Base-by-base conservation (phyloP, 1,140 invertebrate species). In the Chrysomallon squamiferum region DNA sequence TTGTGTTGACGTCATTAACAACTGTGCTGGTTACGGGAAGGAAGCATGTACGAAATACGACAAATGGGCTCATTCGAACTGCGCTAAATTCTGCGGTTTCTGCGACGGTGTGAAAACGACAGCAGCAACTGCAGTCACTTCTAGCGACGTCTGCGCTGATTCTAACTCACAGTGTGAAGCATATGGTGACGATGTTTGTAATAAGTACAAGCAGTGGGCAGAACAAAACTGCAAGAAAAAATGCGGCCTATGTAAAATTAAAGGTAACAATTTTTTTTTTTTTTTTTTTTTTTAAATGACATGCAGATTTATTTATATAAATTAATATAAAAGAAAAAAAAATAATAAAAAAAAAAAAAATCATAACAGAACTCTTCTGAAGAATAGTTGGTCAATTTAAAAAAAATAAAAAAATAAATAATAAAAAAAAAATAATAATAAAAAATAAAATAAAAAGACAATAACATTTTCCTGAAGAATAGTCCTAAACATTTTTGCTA, bases 41-140 rank as follows among this genome's bases (percentile, higher is more conserved):
- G 30, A 35, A 15, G 56, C 33, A 18, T 58, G 56, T 20, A 58
- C 56, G 3, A n/a, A 67, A 20, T 72, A 68, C 32, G 27, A 61
- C 20, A 33, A 68, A 2, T 72, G 69, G 69, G 58, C 65, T 22
- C 47, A 43, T 27, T 33, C 25, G 11, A 65, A 71, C 33, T 71
- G 69, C 35, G 54, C 62, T 38, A 65, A 59, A 38, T 65, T 62
- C 30, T 72, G 69, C 57, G 58, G 52, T 9, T n/a, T 59, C 25
- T 67, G 69, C 45, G 41, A 32, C n/a, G 33, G 6, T 9, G 43
- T n/a, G 0, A 18, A 38, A 13, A 22, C 33, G n/a, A 15, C 32
- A 5, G 5, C 63, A 15, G 29, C 63, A 15, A 7, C 38, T 6
- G 25, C 18, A 11, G 6, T 1, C 2, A 38, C n/a, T 7, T 4